A percentile compares a stretch with the other conserved stretches of the same genome.
Conservation (phyloP, 2,888 invertebrate genomes). For the Linyphia triangularis region DNA sequence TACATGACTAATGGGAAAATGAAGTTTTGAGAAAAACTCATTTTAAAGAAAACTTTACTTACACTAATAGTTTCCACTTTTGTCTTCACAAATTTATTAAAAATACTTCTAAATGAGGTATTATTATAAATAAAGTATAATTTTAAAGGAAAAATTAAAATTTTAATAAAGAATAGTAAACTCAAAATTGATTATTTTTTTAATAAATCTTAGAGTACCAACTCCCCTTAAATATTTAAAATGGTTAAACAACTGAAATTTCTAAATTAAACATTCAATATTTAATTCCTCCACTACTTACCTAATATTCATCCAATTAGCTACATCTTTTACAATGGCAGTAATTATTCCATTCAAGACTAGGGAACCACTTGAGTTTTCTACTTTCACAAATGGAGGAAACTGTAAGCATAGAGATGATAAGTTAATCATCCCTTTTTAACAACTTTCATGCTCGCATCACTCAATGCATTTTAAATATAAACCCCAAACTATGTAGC, state of each 20-base stretch:
- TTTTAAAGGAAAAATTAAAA: background rate
- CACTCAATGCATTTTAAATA: too few species aligned
- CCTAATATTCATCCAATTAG: slow-evolving; percentile 54
- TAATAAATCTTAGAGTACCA: background rate
- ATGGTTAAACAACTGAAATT: background rate
- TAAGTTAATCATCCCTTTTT: background rate
- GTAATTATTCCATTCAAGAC: slow-evolving; percentile 37
- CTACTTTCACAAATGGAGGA: slow-evolving; percentile 30
- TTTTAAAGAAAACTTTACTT: too few species aligned
- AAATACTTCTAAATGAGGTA: too few species aligned
- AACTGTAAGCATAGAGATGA: background rate
- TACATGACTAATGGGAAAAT: too few species aligned
- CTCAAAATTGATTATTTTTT: background rate
- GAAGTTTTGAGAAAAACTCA: too few species aligned
- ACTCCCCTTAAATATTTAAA: background rate
- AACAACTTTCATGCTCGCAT: too few species aligned
- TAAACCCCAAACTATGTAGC: too few species aligned
- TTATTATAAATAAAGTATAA: background rate
- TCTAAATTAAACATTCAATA: background rate
- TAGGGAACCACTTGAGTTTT: background rate
- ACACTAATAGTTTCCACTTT: too few species aligned
- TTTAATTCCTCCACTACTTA: background rate
- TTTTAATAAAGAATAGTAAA: background rate
- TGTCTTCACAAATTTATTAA: too few species aligned
- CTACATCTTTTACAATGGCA: slow-evolving; percentile 15